Evolutionary conservation across 2,888 invertebrate genomes (phyloP).

Genomic region (Caenorhabditis sp.): DNA sequence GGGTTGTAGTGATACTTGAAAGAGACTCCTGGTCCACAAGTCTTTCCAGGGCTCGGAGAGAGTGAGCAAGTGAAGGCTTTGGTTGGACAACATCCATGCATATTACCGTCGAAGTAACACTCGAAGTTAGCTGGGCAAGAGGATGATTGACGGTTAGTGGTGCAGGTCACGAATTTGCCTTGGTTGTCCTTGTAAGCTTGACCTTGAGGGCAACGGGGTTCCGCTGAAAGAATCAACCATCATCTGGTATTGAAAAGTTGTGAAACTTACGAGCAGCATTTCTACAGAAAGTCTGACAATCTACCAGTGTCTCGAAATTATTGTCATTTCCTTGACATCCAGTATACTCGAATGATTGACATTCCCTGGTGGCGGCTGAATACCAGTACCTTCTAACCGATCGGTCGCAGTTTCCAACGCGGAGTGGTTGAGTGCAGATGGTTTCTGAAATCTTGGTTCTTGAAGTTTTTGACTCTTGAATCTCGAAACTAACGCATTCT

Average conservation of each 20-base stretch:
- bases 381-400: constrained; percentile 77
- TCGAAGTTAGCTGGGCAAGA: constrained; percentile 77
- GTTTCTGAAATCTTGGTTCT: constrained; percentile 69
- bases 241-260: no score
- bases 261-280: constrained; percentile 75
- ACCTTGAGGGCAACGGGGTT: constrained; percentile 76
- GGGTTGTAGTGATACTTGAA: constrained; percentile 77
- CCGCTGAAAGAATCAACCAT: constrained; percentile 58
- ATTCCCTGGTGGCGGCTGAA: constrained; percentile 76
- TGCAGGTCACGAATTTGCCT: constrained; percentile 75
- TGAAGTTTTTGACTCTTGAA: background rate
- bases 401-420: constrained; percentile 78
- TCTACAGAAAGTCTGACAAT: constrained; percentile 78
- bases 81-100: constrained; percentile 78
- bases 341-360: constrained; percentile 78
- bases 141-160: constrained; percentile 68
- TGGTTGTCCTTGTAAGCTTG: constrained; percentile 76
- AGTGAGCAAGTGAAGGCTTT: constrained; percentile 79
- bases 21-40: constrained; percentile 77
- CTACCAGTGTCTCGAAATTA: constrained; percentile 78
- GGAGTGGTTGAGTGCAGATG: constrained; percentile 78
- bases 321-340: constrained; percentile 81
- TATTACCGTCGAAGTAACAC: constrained; percentile 75
- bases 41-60: constrained; percentile 72
- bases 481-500: constrained; percentile 75